Evolutionary conservation across 2,797 vertebrate species (phyloP).

Genomic region (Halcyon smyrnensis): DNA sequence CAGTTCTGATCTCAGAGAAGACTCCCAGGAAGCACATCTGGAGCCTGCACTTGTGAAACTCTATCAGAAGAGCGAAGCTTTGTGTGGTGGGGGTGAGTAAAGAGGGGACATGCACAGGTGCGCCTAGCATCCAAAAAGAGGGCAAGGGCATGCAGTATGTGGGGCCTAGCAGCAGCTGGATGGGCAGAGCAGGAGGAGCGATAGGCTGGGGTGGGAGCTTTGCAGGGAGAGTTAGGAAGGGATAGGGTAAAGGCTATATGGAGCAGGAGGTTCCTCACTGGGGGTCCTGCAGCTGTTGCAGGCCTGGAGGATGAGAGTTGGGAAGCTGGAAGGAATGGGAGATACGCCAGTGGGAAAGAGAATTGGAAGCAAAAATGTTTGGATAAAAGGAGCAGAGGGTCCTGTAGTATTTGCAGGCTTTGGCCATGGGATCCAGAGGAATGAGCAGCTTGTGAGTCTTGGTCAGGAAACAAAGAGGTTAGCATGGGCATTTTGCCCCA

Average conservation of each 20-base stretch:
- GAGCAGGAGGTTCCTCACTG: background rate
- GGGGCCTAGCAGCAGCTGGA: background rate
- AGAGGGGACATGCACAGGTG: background rate
- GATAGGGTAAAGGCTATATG: background rate
- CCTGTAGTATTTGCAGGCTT: background rate
- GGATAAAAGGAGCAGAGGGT: background rate
- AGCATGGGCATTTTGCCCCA: rapidly evolving
- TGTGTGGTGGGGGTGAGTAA: background rate
- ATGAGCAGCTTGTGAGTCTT: background rate
- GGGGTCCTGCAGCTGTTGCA: background rate
- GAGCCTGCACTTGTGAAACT: background rate
- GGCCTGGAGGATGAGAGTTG: background rate
- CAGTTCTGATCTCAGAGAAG: background rate
- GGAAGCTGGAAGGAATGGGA: background rate
- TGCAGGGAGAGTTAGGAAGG: background rate
- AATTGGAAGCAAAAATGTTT: background rate
- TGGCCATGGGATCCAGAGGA: background rate
- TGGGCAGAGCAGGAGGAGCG: background rate
- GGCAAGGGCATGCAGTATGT: background rate
- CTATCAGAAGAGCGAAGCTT: background rate
- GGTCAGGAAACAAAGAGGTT: background rate
- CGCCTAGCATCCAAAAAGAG: background rate
- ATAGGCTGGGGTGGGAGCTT: background rate
- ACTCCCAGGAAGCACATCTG: background rate
- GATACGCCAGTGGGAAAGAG: background rate